Conservation (phyloP, 1,140 invertebrate genomes). For the Diorhabda sublineata region DNA sequence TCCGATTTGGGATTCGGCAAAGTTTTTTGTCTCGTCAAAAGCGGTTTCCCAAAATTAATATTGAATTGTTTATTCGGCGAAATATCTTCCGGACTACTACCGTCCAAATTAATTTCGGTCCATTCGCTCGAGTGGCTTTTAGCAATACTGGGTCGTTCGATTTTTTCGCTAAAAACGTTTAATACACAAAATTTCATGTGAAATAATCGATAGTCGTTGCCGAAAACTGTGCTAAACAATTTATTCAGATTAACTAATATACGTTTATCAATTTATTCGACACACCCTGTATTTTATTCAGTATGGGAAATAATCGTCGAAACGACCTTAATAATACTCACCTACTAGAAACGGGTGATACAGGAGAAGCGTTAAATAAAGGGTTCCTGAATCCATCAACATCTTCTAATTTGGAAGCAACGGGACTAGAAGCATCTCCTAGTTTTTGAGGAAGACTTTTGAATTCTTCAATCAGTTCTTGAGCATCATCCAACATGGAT, state of each 20-base stretch:
- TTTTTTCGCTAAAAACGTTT: conserved; percentile 24
- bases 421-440: conserved; percentile 39
- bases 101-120: conserved; percentile 54
- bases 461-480: conserved; percentile 45
- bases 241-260: no score
- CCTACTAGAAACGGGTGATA: conserved; percentile 25
- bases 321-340: neutral
- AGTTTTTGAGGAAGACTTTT: conserved; percentile 48
- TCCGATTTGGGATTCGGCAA: conserved; percentile 34
- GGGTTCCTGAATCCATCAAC: conserved; percentile 44
- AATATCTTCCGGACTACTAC: conserved; percentile 53
- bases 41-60: conserved; percentile 29
- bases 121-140: conserved; percentile 49
- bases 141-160: conserved; percentile 24
- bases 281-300: no score
- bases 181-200: no score
- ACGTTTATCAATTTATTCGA: no score
- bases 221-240: no score
- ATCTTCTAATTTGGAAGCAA: conserved; percentile 39
- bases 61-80: conserved; percentile 28
- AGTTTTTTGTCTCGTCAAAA: conserved; percentile 37
- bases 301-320: no score
- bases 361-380: conserved; percentile 26
- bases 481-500: conserved; percentile 36
- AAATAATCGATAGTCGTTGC: no score